Base-by-base conservation (phyloP, 2,113 vertebrate genomes). In the Falcunculus frontatus region DNA sequence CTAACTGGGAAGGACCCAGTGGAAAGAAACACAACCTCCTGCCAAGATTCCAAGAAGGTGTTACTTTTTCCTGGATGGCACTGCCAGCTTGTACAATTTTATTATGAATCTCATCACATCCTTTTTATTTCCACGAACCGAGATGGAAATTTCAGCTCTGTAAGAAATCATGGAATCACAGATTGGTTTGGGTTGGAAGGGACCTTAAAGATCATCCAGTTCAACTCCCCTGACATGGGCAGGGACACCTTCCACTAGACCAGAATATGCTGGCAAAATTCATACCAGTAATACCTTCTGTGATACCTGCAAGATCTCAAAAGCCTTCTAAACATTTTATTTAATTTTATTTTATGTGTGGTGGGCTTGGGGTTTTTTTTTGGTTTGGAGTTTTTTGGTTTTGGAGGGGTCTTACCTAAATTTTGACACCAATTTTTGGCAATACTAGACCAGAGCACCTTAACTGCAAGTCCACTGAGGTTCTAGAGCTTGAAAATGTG, bases 11-110 rank as follows among this genome's bases (percentile, higher is more conserved):
- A 87, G 94, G 90, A 68, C 67, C 78, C 67, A 47, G 76, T 62
- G 78, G 91, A 94, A 96, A 80, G 90, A 90, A 91, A 94, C 67
- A 91, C 78, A 84, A 52, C 87, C 64, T 83, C 52, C 87, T 94
- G 95, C 93, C 93, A 91, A 80, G 82, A 64, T 35, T 80, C 65
- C 33, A 39, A 42, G 86, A 80, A 95, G 83, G 83, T 90, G 95
- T 62, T 74, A 78, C 85, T 88, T 96, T 83, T 88, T 84, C 88
- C 55, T 50, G 90, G 83, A 41, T 84, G 90, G 84, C 84, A 79
- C 68, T 80, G 82, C 94, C 94, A 97, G 47, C 87, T 87, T 35
- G 30, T 39, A 65, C 46, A 20, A 5, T 80, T 53, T 77, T 69
- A 74, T 81, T 88, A 86, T 5, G 15, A 82, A 53, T 76, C 91